Percentiles rank a stretch among this genome's conserved stretches.
These are phyloP conservation scores for Pseudomyrmex gracilis DNA, from an alignment of 1,140 invertebrate genomes.

Conservation along the genomic window DNA sequence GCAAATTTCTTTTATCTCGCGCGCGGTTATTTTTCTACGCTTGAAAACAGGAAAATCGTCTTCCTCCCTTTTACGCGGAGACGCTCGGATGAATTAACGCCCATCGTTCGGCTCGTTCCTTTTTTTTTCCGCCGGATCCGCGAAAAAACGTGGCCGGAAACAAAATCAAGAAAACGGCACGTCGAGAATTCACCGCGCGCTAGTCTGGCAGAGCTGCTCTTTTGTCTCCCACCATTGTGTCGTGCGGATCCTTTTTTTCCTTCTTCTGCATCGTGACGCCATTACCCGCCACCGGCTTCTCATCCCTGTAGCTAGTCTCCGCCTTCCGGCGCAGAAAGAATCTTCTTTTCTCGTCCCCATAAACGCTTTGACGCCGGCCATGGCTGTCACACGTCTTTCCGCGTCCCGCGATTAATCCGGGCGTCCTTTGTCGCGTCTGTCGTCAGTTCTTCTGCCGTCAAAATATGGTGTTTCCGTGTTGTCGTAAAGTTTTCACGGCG, in stretches of 20 bases:
- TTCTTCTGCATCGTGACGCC: background rate
- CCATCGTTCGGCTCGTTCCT: background rate
- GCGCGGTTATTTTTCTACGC: background rate
- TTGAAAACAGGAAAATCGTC: conserved; percentile 6
- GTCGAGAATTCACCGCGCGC: conserved; percentile 33
- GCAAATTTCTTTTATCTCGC: background rate
- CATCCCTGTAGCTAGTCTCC: background rate
- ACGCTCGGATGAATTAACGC: conserved; percentile 14
- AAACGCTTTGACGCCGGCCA: conserved; percentile 44
- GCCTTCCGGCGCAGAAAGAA: conserved; percentile 7
- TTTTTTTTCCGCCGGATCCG: background rate
- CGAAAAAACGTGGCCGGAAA: conserved; percentile 31
- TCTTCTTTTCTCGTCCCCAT: conserved; percentile 20
- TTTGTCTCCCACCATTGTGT: conserved; percentile 51
- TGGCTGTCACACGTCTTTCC: conserved; percentile 10
- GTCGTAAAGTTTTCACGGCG: conserved; percentile 23
- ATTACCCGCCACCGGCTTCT: background rate
- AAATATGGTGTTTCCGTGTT: conserved; percentile 31
- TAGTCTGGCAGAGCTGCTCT: background rate
- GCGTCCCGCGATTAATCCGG: conserved; percentile 34
- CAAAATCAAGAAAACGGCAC: conserved; percentile 44
- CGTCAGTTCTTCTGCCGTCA: background rate
- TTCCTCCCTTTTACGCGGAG: background rate
- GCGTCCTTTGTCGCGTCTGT: conserved; percentile 13
- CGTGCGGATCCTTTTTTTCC: background rate